Percentiles rank a stretch among this genome's conserved stretches.
Conservation (phyloP, 2,113 vertebrate species). For the Xerus inauris region DNA sequence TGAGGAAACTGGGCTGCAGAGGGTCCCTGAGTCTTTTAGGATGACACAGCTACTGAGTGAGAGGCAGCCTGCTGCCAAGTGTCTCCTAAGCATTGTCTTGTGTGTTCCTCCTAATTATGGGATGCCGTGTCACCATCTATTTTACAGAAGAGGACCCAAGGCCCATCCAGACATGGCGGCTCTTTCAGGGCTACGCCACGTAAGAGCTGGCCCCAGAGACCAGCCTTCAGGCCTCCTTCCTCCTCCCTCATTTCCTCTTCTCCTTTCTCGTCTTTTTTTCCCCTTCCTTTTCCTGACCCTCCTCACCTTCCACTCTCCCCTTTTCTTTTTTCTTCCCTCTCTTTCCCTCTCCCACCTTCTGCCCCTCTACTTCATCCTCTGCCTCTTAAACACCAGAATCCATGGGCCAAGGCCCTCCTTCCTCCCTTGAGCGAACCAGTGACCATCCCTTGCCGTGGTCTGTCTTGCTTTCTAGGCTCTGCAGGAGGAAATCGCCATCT, state of each 20-base stretch:
- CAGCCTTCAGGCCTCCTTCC: neutral
- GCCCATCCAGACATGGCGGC: neutral
- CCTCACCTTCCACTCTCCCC: neutral
- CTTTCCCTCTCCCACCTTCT: neutral
- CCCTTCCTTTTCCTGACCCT: neutral
- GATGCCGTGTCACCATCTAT: rapidly evolving
- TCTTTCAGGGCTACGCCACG: neutral
- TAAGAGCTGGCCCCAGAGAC: rapidly evolving
- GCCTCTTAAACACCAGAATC: neutral
- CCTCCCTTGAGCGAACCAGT: rapidly evolving
- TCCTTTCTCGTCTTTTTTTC: neutral
- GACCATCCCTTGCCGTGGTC: neutral
- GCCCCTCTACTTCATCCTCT: neutral
- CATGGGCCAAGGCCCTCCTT: rapidly evolving
- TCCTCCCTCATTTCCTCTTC: neutral
- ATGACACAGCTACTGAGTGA: neutral
- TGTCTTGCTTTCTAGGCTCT: conserved; percentile 88
- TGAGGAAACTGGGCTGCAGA: neutral
- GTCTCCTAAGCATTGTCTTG: rapidly evolving
- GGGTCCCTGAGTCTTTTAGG: neutral
- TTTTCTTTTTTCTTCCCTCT: neutral
- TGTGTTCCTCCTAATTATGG: neutral
- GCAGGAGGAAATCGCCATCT: conserved; percentile 94
- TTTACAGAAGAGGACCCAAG: neutral
- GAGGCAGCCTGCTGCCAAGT: rapidly evolving